Base-by-base conservation (phyloP, 2,888 invertebrate species). In the Drymonia ruficornis region DNA sequence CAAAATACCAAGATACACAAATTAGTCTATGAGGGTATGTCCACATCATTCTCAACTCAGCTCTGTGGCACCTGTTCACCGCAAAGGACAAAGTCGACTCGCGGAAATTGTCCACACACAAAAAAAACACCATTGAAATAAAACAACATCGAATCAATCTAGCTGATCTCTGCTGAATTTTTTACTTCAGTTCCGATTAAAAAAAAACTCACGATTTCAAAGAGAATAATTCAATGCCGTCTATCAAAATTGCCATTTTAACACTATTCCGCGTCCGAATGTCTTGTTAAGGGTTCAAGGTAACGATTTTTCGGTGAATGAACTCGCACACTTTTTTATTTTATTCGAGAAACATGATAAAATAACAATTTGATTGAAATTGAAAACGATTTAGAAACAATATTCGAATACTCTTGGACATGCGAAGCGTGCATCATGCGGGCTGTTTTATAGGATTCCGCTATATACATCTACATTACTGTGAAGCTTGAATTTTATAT, bases 91-190 rank as follows among this genome's bases (percentile, higher is more conserved):
- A 76, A 68, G 68, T 65, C 64, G 67, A 67, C 72, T 80, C 72
- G 77, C 81, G 81, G 84, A 86, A 85, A 86, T 78, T 71, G 74
- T 72, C 50, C 18, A 15, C 31, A 49, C 50, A n/a, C 57, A 69
- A 77, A 84, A 84, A 85, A 86, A 85, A 83, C 65, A 69, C 58
- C 65, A 71, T 78, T 74, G 76, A 75, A 77, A 68, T 72, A 65
- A 63, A 59, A 61, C 53, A 55, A 60, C 55, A 58, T 44, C 55
- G 51, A 55, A 64, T 63, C 50, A 51, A 56, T 56, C 52, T 19
- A 34, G 47, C 45, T 29, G 29, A 46, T 46, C 46, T 49, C 56
- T 50, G 0, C 23, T 11, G 16, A 40, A n/a, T 43, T 45, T 49
- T 56, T 55, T 46, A 44, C 5, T 53, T 19, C 43, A 7, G 29